Conservation (phyloP, 2,888 invertebrate species). For the Aphelenchoides bicaudatus region DNA sequence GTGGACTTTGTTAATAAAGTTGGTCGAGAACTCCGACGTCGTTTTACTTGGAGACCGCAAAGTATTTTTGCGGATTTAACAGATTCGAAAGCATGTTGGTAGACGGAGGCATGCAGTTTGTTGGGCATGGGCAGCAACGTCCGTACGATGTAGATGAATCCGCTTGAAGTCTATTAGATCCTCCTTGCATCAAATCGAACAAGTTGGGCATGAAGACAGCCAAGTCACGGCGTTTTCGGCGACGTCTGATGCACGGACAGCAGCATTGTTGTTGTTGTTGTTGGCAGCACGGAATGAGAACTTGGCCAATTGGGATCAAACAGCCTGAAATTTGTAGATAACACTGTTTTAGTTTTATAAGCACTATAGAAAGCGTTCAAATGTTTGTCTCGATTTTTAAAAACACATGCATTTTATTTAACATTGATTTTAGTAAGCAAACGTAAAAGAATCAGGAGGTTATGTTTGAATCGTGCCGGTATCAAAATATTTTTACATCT, state of each 20-base stretch:
- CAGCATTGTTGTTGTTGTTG: slow-evolving; percentile 17
- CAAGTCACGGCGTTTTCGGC: slow-evolving; percentile 1
- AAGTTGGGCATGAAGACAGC: slow-evolving; percentile 4
- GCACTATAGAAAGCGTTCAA: too few relatives aligned
- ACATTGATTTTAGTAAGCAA: too few relatives aligned
- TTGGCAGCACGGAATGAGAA: slow-evolving; percentile 17
- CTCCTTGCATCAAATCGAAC: not conserved
- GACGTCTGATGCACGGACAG: slow-evolving; percentile 11
- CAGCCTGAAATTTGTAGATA: slow-evolving; percentile 13
- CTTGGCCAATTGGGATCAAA: slow-evolving; percentile 21
- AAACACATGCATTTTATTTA: too few relatives aligned
- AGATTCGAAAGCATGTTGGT: not conserved
- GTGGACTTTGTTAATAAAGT: too few relatives aligned
- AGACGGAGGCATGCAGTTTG: not conserved
- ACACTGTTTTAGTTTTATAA: not conserved
- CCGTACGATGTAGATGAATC: too few relatives aligned
- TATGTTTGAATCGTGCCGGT: too few relatives aligned
- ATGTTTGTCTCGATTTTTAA: too few relatives aligned
- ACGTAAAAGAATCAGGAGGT: too few relatives aligned
- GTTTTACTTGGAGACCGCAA: slow-evolving; percentile 15
- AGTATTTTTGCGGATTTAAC: slow-evolving; percentile 18
- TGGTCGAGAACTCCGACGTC: not conserved
- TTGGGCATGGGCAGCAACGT: not conserved
- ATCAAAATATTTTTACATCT: too few relatives aligned
- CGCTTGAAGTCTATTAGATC: too few relatives aligned